These are phyloP conservation scores for Himalopsyche tibetana DNA, from an alignment of 2,888 invertebrate species.

Conservation along the genomic window DNA sequence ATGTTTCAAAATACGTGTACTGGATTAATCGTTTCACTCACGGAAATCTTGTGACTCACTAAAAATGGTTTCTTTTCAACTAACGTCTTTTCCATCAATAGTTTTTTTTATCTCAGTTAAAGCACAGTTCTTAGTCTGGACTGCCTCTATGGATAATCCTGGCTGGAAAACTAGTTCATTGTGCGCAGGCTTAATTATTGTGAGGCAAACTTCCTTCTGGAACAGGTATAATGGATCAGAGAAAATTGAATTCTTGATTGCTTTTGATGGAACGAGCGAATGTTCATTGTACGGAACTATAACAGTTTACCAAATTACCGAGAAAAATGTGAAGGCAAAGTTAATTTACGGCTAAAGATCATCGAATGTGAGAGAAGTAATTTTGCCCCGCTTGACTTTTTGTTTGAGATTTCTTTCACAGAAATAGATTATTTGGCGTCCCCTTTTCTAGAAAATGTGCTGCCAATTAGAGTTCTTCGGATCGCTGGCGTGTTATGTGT, in stretches of 20 bases:
- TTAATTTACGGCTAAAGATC: conserved; percentile 48
- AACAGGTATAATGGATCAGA: conserved; percentile 56
- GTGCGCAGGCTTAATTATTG: conserved; percentile 62
- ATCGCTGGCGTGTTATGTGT: conserved; percentile 5
- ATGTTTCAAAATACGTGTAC: background rate
- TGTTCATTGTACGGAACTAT: conserved; percentile 51
- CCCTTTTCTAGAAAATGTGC: conserved; percentile 15
- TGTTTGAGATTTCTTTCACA: conserved; percentile 16
- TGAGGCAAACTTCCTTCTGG: conserved; percentile 49
- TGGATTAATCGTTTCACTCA: background rate
- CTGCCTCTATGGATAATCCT: conserved; percentile 59
- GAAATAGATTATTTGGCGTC: conserved; percentile 26
- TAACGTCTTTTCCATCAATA: conserved; percentile 44
- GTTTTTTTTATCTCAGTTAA: conserved; percentile 57
- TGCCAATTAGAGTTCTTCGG: conserved; percentile 1
- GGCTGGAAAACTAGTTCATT: conserved; percentile 62
- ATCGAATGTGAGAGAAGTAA: conserved; percentile 22
- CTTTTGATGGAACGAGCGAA: conserved; percentile 59
- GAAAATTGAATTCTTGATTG: conserved; percentile 65
- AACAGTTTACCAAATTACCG: conserved; percentile 49
- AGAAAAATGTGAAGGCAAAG: conserved; percentile 49
- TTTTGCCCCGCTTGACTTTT: conserved; percentile 22
- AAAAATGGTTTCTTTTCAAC: conserved; percentile 5
- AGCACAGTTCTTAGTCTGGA: conserved; percentile 49
- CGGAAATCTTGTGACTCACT: background rate